These are phyloP conservation scores for Tanytarsus gracilentus DNA, from an alignment of 2,888 invertebrate species.

Conservation along the genomic window DNA sequence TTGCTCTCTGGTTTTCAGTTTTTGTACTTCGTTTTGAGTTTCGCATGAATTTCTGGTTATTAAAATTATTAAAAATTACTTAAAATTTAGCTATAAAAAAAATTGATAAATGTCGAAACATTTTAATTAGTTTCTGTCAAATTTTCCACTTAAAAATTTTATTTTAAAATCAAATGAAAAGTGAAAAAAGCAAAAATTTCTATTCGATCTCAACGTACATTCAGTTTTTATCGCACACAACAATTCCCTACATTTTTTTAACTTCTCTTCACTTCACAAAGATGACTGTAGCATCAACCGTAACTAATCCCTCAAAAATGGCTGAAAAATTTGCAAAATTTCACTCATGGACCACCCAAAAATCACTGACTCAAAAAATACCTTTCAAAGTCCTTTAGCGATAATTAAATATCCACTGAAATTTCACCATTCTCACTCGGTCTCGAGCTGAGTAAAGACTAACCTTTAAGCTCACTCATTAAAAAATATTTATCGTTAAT, in stretches of 20 bases:
- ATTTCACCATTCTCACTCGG: no score
- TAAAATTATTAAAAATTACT: not conserved
- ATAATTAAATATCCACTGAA: no score
- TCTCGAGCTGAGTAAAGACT: not conserved
- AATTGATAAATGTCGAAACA: no score
- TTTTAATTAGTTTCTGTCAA: no score
- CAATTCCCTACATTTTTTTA: not conserved
- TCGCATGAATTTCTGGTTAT: not conserved
- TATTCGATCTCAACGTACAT: not conserved
- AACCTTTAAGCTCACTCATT: constrained; percentile 8
- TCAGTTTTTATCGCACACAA: not conserved
- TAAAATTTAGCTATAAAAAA: no score
- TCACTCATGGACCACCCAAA: not conserved
- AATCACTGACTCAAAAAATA: no score
- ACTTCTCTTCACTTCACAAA: constrained; percentile 16
- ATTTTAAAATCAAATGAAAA: no score
- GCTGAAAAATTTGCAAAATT: not conserved
- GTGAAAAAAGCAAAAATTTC: no score
- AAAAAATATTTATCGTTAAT: constrained; percentile 1
- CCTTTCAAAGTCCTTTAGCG: no score
- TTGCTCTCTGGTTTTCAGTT: constrained; percentile 18
- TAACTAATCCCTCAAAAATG: no score
- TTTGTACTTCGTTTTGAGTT: not conserved
- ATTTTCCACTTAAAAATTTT: no score
- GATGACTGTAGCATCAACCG: constrained; percentile 15